These are phyloP conservation scores for Iphiclides podalirius DNA, from an alignment of 2,888 invertebrate species.

Conservation along the genomic window DNA sequence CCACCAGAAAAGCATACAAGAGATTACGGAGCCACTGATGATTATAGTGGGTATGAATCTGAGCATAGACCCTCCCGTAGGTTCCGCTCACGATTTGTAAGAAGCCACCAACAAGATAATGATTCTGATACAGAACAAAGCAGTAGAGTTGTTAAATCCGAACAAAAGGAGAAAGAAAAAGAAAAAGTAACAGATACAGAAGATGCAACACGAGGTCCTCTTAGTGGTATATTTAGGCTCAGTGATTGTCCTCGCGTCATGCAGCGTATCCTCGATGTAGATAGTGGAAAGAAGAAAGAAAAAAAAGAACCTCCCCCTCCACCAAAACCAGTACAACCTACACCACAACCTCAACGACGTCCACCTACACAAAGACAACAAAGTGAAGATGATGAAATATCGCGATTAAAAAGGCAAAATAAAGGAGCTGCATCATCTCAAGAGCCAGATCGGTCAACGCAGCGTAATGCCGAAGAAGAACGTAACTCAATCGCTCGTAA, in stretches of 20 bases:
- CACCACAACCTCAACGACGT: constrained; percentile 77
- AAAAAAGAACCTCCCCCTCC: constrained; percentile 83
- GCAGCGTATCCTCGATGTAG: constrained; percentile 91
- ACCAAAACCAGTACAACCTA: constrained; percentile 78
- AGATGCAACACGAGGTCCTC: constrained; percentile 91
- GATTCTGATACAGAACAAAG: constrained; percentile 87
- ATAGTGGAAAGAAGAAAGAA: constrained; percentile 87
- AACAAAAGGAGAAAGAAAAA: constrained; percentile 81
- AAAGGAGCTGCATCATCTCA: constrained; percentile 84
- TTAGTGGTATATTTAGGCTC: constrained; percentile 93
- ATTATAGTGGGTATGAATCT: constrained; percentile 86
- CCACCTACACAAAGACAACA: constrained; percentile 86
- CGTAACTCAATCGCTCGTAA: constrained; percentile 80
- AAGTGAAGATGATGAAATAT: constrained; percentile 94
- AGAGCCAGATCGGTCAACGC: constrained; percentile 80
- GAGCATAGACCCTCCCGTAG: constrained; percentile 82
- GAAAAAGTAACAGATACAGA: constrained; percentile 92
- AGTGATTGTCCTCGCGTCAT: constrained; percentile 94
- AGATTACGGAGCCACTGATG: constrained; percentile 81
- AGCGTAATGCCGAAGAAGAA: constrained; percentile 79
- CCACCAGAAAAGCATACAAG: constrained; percentile 75
- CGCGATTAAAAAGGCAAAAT: constrained; percentile 92
- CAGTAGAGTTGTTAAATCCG: constrained; percentile 83
- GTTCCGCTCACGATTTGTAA: constrained; percentile 86
- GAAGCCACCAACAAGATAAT: constrained; percentile 84